Percentiles rank a stretch among this genome's conserved stretches.
phyloP scores from a whole-genome alignment of 2,113 vertebrate genomes.

The Desmodus rotundus region DNA sequence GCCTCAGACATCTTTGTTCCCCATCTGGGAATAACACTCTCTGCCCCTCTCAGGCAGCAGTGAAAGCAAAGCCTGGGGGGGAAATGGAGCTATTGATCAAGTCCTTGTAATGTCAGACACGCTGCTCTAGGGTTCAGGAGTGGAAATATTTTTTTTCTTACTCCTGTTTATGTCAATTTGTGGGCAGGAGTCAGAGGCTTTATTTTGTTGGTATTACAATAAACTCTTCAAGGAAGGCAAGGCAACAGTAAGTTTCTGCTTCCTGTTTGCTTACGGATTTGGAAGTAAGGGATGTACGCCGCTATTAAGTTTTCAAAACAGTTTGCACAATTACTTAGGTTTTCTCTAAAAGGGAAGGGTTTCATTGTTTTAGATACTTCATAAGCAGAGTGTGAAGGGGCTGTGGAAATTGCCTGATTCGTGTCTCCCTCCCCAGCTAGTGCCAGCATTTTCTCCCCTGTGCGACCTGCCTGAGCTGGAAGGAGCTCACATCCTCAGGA shows the following conservation, averaged over 20 bases:
- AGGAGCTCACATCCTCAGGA: not conserved
- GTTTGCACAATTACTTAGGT: not conserved
- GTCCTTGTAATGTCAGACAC: not conserved
- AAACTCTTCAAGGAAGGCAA: not conserved
- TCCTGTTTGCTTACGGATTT: not conserved
- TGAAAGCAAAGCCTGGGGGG: not conserved
- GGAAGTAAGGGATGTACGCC: not conserved
- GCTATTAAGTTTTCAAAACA: not conserved
- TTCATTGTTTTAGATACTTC: not conserved
- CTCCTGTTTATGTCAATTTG: not conserved
- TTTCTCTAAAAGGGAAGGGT: not conserved
- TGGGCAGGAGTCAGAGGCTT: not conserved
- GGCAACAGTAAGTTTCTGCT: not conserved
- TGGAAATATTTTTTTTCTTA: not conserved
- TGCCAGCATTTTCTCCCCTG: not conserved
- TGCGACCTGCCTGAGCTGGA: not conserved
- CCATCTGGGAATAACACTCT: not conserved
- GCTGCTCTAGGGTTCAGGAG: not conserved
- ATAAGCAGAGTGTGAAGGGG: not conserved
- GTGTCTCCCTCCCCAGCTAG: accelerated
- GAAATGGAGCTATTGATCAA: not conserved
- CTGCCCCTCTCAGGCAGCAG: not conserved
- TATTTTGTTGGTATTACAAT: not conserved
- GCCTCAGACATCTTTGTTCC: not conserved
- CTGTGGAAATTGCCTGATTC: not conserved